Evolutionary conservation across 2,797 vertebrate genomes (phyloP), one percentile per base, ranked within the genome.

Genomic region (Phrynocephalus vlangalii): DNA sequence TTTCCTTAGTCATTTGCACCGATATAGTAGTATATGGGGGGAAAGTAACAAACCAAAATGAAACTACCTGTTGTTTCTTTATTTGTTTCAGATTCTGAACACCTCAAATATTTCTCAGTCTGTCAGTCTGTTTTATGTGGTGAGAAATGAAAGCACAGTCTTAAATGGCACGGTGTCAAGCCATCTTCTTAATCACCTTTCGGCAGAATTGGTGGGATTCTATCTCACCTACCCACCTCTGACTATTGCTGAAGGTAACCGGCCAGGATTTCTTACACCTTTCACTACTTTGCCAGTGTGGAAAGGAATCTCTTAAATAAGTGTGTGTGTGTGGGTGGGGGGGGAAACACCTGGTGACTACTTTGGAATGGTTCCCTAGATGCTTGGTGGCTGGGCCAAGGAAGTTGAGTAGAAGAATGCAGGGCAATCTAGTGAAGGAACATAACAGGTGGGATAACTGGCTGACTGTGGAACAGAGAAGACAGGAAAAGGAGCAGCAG

Each of bases 161-260:
- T 97, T 99, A 91, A 99, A 99, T 20, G 99, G 99, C 92, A 99
- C 98, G 0, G 91, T 96, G 72, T 98, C 99, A 95, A 98, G 98
- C 96, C 98, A 97, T 95, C 97, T 99, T 85, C 98, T 99, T 80
- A 97, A 98, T 95, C 98, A 97, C 94, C 97, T 99, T 93, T 98
- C 98, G 0, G 98, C 98, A 38, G 98, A 99, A 95, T 96, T 99
- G 93, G 98, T 99, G 92, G 99, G 99, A 84, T 99, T 99, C 97
- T 99, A 99, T 96, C 98, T 99, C 90, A 98, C 98, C 96, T 99
- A 99, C 95, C 99, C 99, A 0, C 98, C 99, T 5, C 98, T 99
- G 92, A 96, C 98, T 93, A 98, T 98, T 66, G 98, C 99, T 22
- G 99, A 99, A 96, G 98, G 99, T 99, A 97, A 3, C 5, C 2